A percentile compares a stretch with the other conserved stretches of the same genome.
Evolutionary conservation across 1,140 invertebrate genomes (phyloP).

Genomic region (Tetraneura akinire): DNA sequence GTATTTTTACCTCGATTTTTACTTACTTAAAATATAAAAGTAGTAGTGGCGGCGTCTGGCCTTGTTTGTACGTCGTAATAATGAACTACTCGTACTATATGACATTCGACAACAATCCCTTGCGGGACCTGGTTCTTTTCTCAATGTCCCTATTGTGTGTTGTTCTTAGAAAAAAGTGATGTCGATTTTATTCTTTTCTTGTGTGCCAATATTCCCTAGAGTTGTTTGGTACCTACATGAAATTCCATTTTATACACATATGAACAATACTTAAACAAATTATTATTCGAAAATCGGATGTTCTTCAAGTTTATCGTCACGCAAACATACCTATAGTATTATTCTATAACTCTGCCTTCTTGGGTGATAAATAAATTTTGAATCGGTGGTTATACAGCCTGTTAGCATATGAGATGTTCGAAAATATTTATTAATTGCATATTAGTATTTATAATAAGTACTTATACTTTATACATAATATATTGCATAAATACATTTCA

Average conservation of each 20-base stretch:
- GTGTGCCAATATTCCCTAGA: neutral
- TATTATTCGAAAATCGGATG: neutral
- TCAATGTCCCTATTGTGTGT: neutral
- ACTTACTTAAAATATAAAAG: neutral
- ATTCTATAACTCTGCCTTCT: neutral
- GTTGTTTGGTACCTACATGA: neutral
- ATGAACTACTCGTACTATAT: neutral
- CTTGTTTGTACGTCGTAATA: neutral
- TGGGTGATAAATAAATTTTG: too few species aligned
- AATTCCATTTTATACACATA: neutral
- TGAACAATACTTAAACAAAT: neutral
- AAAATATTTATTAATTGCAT: too few species aligned
- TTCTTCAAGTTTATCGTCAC: too few species aligned
- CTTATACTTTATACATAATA: too few species aligned
- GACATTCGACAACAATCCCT: slow-evolving; percentile 3
- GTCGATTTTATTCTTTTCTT: neutral
- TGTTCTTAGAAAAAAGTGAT: neutral
- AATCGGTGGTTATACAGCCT: too few species aligned
- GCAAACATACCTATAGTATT: neutral
- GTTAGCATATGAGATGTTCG: too few species aligned
- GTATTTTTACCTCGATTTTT: neutral
- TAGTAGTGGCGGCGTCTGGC: neutral
- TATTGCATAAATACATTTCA: too few species aligned
- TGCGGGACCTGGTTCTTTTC: neutral
- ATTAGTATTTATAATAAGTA: too few species aligned